Evolutionary conservation across 2,888 invertebrate species (phyloP).

Genomic region (Eurois occulta): DNA sequence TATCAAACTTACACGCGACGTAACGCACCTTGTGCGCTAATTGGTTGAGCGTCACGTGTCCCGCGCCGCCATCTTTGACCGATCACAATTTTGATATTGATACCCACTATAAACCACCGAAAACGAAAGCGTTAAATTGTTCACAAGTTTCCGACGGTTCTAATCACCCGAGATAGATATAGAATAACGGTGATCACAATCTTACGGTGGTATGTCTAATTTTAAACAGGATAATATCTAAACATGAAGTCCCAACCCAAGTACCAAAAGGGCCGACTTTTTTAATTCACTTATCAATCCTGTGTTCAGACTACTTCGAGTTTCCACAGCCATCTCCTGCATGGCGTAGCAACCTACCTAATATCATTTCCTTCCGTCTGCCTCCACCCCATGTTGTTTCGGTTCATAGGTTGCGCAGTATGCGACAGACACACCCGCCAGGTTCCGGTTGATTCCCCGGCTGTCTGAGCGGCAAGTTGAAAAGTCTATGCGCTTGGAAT

Average conservation of each 20-base stretch:
- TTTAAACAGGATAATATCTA: not conserved
- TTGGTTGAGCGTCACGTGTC: too few species aligned
- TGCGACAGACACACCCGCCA: slow-evolving; percentile 12
- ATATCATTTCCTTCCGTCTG: slow-evolving; percentile 53
- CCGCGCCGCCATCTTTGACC: too few species aligned
- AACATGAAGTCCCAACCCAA: not conserved
- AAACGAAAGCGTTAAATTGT: too few species aligned
- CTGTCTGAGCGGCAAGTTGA: slow-evolving; percentile 28
- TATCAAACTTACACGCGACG: too few species aligned
- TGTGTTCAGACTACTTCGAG: slow-evolving; percentile 18
- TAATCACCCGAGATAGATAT: too few species aligned
- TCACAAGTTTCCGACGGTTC: too few species aligned
- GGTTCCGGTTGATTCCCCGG: slow-evolving; percentile 42
- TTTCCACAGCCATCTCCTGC: slow-evolving; percentile 21
- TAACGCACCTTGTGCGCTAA: too few species aligned
- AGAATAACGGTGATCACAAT: too few species aligned
- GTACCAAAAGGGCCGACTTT: slow-evolving; percentile 2
- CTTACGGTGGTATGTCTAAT: too few species aligned
- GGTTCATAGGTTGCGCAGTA: slow-evolving; percentile 35
- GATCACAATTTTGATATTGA: too few species aligned
- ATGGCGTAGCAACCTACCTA: slow-evolving; percentile 10
- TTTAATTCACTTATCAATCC: slow-evolving; percentile 27
- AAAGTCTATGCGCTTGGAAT: slow-evolving; percentile 34
- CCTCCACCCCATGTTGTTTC: not conserved
- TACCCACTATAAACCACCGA: too few species aligned